Conservation (phyloP, 2,113 vertebrate species). For the Chrysemys picta region DNA sequence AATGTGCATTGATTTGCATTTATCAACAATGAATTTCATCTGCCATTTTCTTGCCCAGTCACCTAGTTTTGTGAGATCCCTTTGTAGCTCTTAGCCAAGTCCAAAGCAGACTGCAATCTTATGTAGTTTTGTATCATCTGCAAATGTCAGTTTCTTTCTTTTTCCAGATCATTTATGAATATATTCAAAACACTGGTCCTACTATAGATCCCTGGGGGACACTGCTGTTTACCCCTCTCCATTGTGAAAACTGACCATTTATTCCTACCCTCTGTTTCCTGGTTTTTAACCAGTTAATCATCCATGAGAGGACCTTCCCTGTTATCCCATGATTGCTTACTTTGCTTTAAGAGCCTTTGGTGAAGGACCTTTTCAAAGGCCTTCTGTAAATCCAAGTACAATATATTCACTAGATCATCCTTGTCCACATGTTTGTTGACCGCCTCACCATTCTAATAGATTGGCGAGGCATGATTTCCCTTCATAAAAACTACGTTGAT, state of each 20-base stretch:
- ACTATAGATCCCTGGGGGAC: neutral
- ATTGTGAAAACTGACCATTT: neutral
- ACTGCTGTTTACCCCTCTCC: neutral
- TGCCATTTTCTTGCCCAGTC: too few species aligned
- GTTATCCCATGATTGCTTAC: neutral
- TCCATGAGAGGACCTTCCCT: neutral
- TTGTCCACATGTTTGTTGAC: neutral
- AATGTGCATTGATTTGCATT: too few species aligned
- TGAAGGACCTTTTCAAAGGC: neutral
- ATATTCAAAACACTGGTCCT: neutral
- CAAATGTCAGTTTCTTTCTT: neutral
- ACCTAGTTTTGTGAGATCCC: neutral
- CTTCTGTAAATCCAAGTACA: neutral
- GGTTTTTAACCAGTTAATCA: neutral
- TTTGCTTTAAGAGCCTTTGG: neutral
- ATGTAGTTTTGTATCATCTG: neutral
- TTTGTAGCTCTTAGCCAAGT: neutral
- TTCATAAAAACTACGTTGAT: neutral
- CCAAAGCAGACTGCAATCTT: too few species aligned
- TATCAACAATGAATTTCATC: too few species aligned
- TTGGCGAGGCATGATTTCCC: neutral
- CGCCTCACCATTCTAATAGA: neutral
- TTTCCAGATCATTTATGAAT: neutral
- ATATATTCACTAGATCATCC: too few species aligned
- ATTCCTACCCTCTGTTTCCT: neutral